Evolutionary conservation across 2,888 invertebrate genomes (phyloP).

Genomic region (Parnassius mnemosyne): DNA sequence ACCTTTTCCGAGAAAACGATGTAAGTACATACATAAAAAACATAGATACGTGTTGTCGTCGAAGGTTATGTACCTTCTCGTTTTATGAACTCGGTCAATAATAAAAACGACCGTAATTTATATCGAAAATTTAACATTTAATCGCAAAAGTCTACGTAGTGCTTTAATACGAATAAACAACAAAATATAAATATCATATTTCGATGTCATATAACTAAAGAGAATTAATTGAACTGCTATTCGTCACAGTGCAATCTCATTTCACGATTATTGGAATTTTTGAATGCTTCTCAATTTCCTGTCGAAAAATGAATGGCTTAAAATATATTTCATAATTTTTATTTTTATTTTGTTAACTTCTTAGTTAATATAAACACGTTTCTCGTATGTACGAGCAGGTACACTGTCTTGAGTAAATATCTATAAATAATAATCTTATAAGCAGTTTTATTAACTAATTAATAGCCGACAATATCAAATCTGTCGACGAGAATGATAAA

Average conservation of each 20-base stretch:
- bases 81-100: too few species aligned
- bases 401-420: too few species aligned
- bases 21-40: too few species aligned
- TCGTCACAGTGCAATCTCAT: conserved; percentile 50
- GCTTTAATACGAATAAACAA: conserved; percentile 17
- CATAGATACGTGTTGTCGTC: too few species aligned
- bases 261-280: conserved; percentile 47
- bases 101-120: too few species aligned
- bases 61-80: too few species aligned
- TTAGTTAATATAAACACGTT: too few species aligned
- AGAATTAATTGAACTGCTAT: conserved; percentile 53
- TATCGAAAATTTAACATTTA: too few species aligned
- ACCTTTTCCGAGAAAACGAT: too few species aligned
- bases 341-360: conserved; percentile 45
- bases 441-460: conserved; percentile 64
- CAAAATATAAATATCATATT: conserved; percentile 23
- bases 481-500: neutral
- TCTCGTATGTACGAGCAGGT: too few species aligned
- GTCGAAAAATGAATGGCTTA: conserved; percentile 48
- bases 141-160: too few species aligned
- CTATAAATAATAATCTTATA: conserved; percentile 36
- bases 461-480: conserved; percentile 34
- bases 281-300: conserved; percentile 49
- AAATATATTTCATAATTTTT: conserved; percentile 29
- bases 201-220: conserved; percentile 32